Base-by-base conservation (phyloP, 2,113 vertebrate species). In the Galbula dea region DNA sequence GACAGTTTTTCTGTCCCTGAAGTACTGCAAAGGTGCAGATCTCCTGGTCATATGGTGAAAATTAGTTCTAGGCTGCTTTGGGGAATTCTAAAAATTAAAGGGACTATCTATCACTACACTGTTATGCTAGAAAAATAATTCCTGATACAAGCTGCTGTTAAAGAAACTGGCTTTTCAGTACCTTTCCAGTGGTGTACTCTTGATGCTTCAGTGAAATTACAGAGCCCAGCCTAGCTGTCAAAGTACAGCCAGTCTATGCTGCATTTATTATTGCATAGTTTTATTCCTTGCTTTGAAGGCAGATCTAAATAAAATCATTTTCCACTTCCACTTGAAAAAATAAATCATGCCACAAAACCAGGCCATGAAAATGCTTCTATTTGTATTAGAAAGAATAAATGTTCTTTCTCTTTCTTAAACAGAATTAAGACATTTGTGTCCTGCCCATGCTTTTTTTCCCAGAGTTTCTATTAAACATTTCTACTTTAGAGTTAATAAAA, bases 401-500 rank as follows among this genome's bases (percentile, higher is more conserved):
- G 4, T 49, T 68, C 41, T 78, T 71, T 10, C 7, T 51, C 6
- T 59, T 85, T 80, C 82, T 71, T 9, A 86, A 84, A 94, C 30
- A 92, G 88, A 86, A 77, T 73, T 6, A 89, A 87, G 48, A 63
- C 12, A 55, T 69, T 90, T 58, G 18, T 80, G 61, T 80, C 61
- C 52, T 83, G 51, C 13, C 39, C 71, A 15, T 49, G 29, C 2
- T 82, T 92, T 86, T 67, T 80, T 32, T 23, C 15, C 14, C 49
- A 37, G 10, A 37, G 24, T 37, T 79, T 88, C 27, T 85, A 49
- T 80, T 81, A 94, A 71, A 74, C 12, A 72, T 61, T 88, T 91
- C 89, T 46, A 91, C 27, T 88, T 87, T 57, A 34, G 20, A 71
- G 48, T 86, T 95, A 93, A 93, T 83, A 89, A 95, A 83, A 87